phyloP scores from a whole-genome alignment of 2,888 invertebrate genomes.

The Blastobasis adustella region DNA sequence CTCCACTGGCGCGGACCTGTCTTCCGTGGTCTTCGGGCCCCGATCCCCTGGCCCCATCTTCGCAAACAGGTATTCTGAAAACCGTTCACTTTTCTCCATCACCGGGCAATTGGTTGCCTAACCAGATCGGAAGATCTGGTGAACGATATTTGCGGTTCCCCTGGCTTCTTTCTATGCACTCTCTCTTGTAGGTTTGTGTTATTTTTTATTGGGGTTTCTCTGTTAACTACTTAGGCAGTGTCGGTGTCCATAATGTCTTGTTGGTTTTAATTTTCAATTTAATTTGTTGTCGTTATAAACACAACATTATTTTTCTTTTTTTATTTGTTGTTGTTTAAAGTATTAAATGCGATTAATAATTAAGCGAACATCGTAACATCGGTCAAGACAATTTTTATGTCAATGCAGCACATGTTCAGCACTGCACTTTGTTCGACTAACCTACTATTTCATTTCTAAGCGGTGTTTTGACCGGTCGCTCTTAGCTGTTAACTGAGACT shows the following conservation, averaged over 20 bases:
- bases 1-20: conserved; percentile 78
- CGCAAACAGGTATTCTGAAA: conserved; percentile 87
- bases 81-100: conserved; percentile 79
- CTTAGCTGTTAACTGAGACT: background rate
- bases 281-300: background rate
- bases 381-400: no score
- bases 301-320: background rate
- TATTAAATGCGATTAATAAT: no score
- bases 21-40: conserved; percentile 76
- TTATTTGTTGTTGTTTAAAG: background rate
- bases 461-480: no score
- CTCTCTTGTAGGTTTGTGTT: conserved; percentile 4
- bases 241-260: background rate
- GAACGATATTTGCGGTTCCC: background rate
- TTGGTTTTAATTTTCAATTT: background rate
- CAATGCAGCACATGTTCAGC: background rate
- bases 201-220: background rate
- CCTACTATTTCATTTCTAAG: conserved; percentile 7
- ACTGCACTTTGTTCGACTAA: conserved; percentile 22
- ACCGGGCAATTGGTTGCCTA: conserved; percentile 40
- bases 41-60: conserved; percentile 83
- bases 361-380: no score
- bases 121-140: conserved; percentile 35
- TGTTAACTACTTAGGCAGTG: background rate
- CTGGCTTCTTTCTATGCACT: conserved; percentile 8